Evolutionary conservation across 2,888 invertebrate species (phyloP).

Genomic region (Temnothorax unifasciatus): DNA sequence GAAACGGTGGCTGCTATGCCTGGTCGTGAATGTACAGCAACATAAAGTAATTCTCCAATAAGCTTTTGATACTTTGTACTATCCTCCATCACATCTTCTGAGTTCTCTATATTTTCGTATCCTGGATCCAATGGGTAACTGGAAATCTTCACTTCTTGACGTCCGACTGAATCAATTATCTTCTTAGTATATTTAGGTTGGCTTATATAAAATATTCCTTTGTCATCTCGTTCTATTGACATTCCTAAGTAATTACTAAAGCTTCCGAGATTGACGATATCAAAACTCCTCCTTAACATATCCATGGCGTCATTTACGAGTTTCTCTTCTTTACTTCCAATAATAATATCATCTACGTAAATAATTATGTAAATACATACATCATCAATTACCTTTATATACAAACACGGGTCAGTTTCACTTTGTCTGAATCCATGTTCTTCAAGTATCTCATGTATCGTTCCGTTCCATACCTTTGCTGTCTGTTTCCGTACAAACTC

Average conservation of each 20-base stretch:
- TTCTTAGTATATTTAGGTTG: background rate
- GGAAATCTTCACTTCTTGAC: background rate
- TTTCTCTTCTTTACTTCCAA: background rate
- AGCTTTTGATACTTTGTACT: background rate
- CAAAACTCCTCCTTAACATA: background rate
- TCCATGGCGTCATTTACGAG: background rate
- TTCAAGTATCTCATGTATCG: background rate
- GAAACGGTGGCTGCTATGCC: background rate
- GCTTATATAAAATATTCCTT: background rate
- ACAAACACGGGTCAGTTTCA: background rate
- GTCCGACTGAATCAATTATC: background rate
- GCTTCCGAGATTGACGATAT: background rate
- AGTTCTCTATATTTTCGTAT: background rate
- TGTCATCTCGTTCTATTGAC: constrained; percentile 1
- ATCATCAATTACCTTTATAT: background rate
- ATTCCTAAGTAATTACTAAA: background rate
- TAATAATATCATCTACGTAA: background rate
- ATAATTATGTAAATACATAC: background rate
- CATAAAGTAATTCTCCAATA: background rate
- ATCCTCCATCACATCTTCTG: background rate
- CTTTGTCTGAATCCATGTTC: background rate
- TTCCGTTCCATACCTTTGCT: background rate
- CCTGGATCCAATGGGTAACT: background rate
- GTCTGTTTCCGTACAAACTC: background rate
- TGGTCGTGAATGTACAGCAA: constrained; percentile 9